These are phyloP conservation scores for Stramonita haemastoma DNA, from an alignment of 2,888 invertebrate species.

Conservation along the genomic window DNA sequence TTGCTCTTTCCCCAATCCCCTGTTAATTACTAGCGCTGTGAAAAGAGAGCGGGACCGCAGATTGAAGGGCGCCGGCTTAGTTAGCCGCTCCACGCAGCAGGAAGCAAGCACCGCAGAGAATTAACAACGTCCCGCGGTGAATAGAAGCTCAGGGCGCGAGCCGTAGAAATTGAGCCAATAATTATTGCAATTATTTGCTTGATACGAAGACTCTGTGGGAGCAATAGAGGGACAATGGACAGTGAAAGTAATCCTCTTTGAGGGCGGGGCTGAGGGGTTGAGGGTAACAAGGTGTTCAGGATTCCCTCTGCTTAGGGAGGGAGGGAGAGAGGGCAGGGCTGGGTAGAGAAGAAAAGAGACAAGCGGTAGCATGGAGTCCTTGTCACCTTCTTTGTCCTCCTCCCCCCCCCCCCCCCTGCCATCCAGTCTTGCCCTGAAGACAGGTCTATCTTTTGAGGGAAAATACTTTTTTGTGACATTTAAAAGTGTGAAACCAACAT, in stretches of 20 bases:
- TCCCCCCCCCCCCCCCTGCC: background rate
- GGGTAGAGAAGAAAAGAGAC: background rate
- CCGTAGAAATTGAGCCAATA: constrained; percentile 43
- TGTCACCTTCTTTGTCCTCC: background rate
- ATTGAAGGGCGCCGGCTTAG: constrained; percentile 30
- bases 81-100: constrained; percentile 26
- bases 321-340: background rate
- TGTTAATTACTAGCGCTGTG: constrained; percentile 15
- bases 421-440: constrained; percentile 7
- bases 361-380: background rate
- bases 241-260: constrained; percentile 36
- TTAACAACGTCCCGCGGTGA: constrained; percentile 19
- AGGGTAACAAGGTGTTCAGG: background rate
- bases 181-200: constrained; percentile 42
- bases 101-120: constrained; percentile 33
- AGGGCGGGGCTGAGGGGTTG: constrained; percentile 26
- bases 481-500: no score
- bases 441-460: background rate
- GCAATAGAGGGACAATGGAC: constrained; percentile 40
- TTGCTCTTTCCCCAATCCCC: constrained; percentile 25
- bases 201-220: constrained; percentile 37
- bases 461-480: no score
- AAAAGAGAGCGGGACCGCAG: constrained; percentile 5
- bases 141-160: constrained; percentile 21
- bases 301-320: background rate